phyloP scores from a whole-genome alignment of 2,797 vertebrate genomes.

The Anableps anableps region DNA sequence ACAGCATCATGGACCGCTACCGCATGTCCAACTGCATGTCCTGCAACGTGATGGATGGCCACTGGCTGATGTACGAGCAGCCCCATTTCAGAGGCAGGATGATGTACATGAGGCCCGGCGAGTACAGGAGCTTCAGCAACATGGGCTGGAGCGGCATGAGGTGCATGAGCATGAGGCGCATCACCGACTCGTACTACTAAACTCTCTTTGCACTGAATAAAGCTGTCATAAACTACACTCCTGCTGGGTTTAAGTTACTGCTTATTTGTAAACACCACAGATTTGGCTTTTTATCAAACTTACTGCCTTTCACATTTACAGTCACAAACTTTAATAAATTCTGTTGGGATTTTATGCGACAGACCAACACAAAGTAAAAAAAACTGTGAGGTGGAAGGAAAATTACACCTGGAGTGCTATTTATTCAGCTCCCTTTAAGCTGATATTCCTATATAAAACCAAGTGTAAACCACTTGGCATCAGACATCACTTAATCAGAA shows the following conservation, averaged over 20 bases:
- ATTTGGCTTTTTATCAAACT: neutral
- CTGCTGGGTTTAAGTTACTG: neutral
- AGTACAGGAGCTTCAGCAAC: constrained; percentile 77
- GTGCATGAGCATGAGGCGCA: constrained; percentile 78
- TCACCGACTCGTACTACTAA: constrained; percentile 75
- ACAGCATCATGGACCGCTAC: constrained; percentile 75
- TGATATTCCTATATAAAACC: neutral
- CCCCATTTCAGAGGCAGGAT: constrained; percentile 68
- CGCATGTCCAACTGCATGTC: constrained; percentile 80
- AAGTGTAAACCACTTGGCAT: no score
- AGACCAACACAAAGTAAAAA: neutral
- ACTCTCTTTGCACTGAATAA: constrained; percentile 68
- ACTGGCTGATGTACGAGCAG: constrained; percentile 81
- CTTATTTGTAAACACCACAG: neutral
- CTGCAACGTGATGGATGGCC: constrained; percentile 79
- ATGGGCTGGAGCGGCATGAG: constrained; percentile 70
- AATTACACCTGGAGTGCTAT: neutral
- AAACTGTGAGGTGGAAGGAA: neutral
- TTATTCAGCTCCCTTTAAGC: neutral
- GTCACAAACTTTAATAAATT: neutral
- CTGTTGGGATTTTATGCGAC: neutral
- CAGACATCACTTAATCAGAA: neutral
- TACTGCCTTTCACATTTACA: neutral
- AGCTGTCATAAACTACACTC: constrained; percentile 56
- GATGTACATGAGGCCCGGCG: constrained; percentile 76